These are phyloP conservation scores for Dryadula phaetusa DNA, from an alignment of 2,888 invertebrate genomes.

Conservation along the genomic window DNA sequence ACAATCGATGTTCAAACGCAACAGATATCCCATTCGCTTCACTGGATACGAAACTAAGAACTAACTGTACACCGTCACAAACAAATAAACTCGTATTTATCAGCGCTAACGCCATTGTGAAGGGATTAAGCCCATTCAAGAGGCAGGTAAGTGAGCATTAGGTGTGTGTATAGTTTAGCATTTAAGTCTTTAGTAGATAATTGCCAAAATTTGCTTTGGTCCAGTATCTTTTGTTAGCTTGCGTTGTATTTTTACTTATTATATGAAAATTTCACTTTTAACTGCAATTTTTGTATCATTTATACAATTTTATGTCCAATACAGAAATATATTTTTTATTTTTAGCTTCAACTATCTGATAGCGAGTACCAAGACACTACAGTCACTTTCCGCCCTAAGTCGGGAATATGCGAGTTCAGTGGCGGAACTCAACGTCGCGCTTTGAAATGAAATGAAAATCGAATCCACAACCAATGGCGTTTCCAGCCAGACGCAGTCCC, in stretches of 20 bases:
- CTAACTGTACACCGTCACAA: slow-evolving; percentile 77
- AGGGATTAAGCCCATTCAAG: slow-evolving; percentile 70
- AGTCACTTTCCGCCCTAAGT: too few relatives aligned
- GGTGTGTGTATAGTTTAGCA: slow-evolving; percentile 57
- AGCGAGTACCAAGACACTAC: too few relatives aligned
- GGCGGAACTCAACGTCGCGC: too few relatives aligned
- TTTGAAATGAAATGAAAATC: too few relatives aligned
- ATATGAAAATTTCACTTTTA: slow-evolving; percentile 8
- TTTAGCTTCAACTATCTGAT: too few relatives aligned
- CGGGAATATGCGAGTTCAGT: too few relatives aligned
- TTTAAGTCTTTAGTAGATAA: slow-evolving; percentile 55
- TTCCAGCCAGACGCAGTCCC: too few relatives aligned
- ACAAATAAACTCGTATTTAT: slow-evolving; percentile 69
- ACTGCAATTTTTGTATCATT: not conserved
- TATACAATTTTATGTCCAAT: not conserved
- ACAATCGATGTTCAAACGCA: slow-evolving; percentile 29
- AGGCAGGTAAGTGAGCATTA: slow-evolving; percentile 73
- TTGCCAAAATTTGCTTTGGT: slow-evolving; percentile 62
- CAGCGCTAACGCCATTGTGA: slow-evolving; percentile 68
- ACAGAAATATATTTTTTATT: too few relatives aligned
- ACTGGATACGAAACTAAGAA: slow-evolving; percentile 54
- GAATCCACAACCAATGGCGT: too few relatives aligned
- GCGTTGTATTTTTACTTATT: not conserved
- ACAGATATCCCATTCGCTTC: slow-evolving; percentile 57
- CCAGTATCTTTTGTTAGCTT: not conserved